Base-by-base conservation (phyloP, 2,797 vertebrate species). In the Oceanodroma leucorhoa region DNA sequence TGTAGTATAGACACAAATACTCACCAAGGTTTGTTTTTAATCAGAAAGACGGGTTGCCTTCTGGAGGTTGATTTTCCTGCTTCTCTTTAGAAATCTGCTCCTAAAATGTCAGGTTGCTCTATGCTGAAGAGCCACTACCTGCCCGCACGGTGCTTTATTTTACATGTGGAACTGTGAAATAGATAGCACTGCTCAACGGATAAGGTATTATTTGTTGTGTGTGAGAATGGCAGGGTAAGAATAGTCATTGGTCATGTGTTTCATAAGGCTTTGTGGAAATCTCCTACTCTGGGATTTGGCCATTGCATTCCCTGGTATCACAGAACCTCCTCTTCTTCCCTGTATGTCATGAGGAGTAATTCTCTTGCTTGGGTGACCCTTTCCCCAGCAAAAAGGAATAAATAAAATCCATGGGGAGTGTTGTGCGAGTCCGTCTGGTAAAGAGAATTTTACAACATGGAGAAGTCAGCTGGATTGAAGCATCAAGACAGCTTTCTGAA, bases 401-500 rank as follows among this genome's bases (percentile, higher is more conserved):
- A 90, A 78, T 57, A 76, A 81, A 95, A 88, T 76, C 80, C 15
- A 5, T 27, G 70, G 65, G 34, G 57, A 75, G 13, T 69, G 70
- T 89, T 90, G 84, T 83, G 60, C 32, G 61, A 62, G 54, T 65
- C 51, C 26, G 26, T 60, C 70, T 76, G 40, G 36, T 82, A 60
- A 46, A 36, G 36, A 70, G 32, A 84, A 69, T 45, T 64, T 81
- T 38, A 50, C 55, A 83, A 32, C 26, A 40, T 7, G 51, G 43
- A 77, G 60, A 83, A 83, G 32, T 57, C 84, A 79, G 27, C 19
- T 92, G 80, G 92, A 92, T 93, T 94, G 91, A 91, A 86, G 67
- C 80, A 87, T 94, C 95, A 89, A 83, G 76, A 53, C 30, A 90
- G 41, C 67, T 92, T 88, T 78, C 66, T 79, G 62, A 67, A 83